phyloP scores from a whole-genome alignment of 2,113 vertebrate species.

The Erpornis zantholeuca region DNA sequence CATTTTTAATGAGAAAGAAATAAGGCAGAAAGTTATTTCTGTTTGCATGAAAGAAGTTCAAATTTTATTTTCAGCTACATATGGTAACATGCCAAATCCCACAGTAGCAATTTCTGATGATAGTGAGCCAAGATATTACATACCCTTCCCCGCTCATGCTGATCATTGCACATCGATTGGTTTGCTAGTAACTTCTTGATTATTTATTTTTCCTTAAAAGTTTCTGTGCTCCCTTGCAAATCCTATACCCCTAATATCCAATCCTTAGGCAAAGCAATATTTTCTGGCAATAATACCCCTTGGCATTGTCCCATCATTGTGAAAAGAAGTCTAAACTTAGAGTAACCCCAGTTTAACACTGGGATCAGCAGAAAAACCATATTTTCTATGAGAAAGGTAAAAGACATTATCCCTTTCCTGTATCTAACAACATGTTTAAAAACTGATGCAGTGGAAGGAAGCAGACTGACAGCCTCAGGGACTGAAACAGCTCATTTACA shows the following conservation, averaged over 20 bases:
- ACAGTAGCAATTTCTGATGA: not conserved
- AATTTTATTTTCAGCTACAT: slow-evolving; percentile 22
- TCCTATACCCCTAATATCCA: not conserved
- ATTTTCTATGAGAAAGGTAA: not conserved
- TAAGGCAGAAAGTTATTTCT: slow-evolving; percentile 14
- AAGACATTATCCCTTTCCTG: not conserved
- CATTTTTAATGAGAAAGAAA: slow-evolving; percentile 25
- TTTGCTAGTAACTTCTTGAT: not conserved
- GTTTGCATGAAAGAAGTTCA: not conserved
- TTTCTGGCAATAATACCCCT: not conserved
- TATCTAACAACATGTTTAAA: not conserved
- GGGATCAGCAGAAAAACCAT: not conserved
- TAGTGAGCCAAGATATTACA: not conserved
- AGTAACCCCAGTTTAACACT: not conserved
- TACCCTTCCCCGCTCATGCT: not conserved
- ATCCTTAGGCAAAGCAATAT: not conserved
- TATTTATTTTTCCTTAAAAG: not conserved
- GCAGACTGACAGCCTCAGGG: not conserved
- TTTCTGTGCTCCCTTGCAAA: not conserved
- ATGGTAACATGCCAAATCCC: not conserved
- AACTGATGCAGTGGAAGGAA: not conserved
- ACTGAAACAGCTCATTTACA: not conserved
- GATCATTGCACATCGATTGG: not conserved
- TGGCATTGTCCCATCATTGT: not conserved
- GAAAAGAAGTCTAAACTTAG: not conserved